phyloP scores from a whole-genome alignment of 2,797 vertebrate species.

The Varecia variegata region DNA sequence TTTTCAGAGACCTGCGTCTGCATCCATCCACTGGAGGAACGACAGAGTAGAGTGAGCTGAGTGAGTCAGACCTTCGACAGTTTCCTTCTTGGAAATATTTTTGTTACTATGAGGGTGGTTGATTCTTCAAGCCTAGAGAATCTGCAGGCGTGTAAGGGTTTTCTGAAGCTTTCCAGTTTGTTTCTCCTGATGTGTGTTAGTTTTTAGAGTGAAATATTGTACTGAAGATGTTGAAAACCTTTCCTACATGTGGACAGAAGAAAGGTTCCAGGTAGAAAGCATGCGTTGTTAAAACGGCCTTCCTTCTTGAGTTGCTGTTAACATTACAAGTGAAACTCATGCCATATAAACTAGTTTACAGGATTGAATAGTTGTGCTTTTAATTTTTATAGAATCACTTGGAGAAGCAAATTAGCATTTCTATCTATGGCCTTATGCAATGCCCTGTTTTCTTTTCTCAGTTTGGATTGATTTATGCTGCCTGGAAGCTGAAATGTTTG shows the following conservation, averaged over 20 bases:
- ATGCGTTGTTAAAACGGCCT: neutral
- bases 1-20: neutral
- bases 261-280: neutral
- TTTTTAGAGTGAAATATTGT: neutral
- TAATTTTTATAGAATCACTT: neutral
- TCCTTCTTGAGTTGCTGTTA: neutral
- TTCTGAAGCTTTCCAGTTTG: neutral
- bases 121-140: neutral
- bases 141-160: neutral
- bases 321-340: neutral
- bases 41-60: neutral
- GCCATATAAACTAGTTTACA: neutral
- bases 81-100: conserved; percentile 13
- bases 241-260: neutral
- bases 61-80: neutral
- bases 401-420: neutral
- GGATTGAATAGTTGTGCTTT: neutral
- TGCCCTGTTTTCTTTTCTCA: neutral
- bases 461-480: neutral
- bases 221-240: neutral
- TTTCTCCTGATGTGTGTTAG: neutral
- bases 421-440: neutral
- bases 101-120: neutral
- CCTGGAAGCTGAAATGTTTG: neutral
- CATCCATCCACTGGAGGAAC: accelerated